A percentile compares a stretch with the other conserved stretches of the same genome.
Conservation (phyloP, 2,113 vertebrate species). For the Pica pica region DNA sequence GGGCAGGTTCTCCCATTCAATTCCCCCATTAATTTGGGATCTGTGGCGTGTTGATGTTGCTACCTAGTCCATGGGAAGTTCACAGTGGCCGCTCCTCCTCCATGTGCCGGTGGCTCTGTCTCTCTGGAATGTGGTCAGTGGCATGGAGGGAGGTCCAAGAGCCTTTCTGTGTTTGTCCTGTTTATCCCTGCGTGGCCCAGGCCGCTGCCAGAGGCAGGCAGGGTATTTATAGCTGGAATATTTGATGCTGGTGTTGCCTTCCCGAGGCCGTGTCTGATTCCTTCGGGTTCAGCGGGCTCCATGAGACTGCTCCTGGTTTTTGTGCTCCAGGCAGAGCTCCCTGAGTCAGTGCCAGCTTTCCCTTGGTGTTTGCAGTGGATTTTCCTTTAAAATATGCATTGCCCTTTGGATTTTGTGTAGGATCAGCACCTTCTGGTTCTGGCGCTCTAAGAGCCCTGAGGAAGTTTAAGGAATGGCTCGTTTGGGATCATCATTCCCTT, state of each 20-base stretch:
- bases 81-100: not conserved
- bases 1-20: rapidly evolving
- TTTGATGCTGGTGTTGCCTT: not conserved
- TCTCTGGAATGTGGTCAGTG: not conserved
- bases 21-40: not conserved
- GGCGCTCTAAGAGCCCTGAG: not conserved
- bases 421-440: not conserved
- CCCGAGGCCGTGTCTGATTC: not conserved
- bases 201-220: not conserved
- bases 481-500: not conserved
- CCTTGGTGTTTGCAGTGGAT: not conserved
- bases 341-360: not conserved
- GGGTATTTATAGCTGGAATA: not conserved
- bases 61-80: rapidly evolving
- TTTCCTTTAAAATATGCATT: not conserved
- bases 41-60: rapidly evolving
- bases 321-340: not conserved
- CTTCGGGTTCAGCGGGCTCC: not conserved
- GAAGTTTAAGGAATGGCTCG: not conserved
- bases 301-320: not conserved
- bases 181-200: not conserved
- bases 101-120: rapidly evolving
- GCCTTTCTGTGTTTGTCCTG: not conserved
- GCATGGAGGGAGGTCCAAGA: not conserved
- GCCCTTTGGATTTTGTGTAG: not conserved